Base-by-base conservation (phyloP, 2,888 invertebrate species). In the Epicampocera succincta region DNA sequence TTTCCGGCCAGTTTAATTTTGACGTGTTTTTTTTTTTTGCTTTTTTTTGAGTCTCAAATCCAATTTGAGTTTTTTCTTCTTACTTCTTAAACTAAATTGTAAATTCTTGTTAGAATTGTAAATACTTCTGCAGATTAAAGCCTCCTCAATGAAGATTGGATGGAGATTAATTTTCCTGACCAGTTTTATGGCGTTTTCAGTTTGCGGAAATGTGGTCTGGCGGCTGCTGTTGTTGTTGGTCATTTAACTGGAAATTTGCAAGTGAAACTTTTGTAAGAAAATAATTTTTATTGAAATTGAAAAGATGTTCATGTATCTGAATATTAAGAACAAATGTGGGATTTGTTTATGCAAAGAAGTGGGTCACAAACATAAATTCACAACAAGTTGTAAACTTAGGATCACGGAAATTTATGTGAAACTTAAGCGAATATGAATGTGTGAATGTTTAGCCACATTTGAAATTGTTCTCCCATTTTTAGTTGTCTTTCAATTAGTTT, bases 251-350 rank as follows among this genome's bases (percentile, higher is more conserved):
- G 15, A 54, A 69, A 69, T 54, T 46, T 38, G 21, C 19, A 8
- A 69, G 76, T 48, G 69, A 76, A 76, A 69, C 69, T 61, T 12
- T 68, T 38, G 12, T 68, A 44, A 46, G 54, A 38, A 69, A 54
- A 69, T 74, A 48, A 56, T 65, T 65, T 40, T 40, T 76, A 69
- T 69, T 76, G 76, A 76, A 76, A 76, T 76, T 61, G 76, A 76
- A 76, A 76, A 69, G 46, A 66, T 76, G 69, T 52, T 29, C 54
- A 74, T 56, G 3, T 5, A 33, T 33, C 8, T 3, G 33, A 33
- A 9, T 33, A 40, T 46, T 2, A 11, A 56, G 65, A 76, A 40
- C 17, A 42, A 40, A 17, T 15, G 69, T 63, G 40, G 69, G 69
- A 46, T 69, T 52, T 25, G 52, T 13, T 12, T 33, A 33, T 33